These are phyloP conservation scores for Helicoverpa armigera DNA, from an alignment of 1,140 invertebrate species.

Conservation along the genomic window DNA sequence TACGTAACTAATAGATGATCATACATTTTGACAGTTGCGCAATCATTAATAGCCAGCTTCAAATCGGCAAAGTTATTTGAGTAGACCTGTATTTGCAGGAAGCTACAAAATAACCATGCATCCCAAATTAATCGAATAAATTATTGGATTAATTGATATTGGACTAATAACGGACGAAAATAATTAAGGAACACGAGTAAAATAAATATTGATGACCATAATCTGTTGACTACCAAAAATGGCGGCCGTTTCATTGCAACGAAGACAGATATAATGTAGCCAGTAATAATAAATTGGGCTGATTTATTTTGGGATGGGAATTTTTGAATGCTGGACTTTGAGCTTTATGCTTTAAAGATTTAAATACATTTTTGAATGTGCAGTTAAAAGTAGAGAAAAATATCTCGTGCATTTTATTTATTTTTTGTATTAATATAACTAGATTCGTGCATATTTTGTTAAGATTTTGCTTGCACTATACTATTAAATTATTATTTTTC, in stretches of 20 bases:
- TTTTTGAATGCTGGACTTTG: conserved; percentile 6
- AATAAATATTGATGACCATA: conserved; percentile 19
- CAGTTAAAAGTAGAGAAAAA: not conserved
- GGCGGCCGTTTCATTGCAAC: conserved; percentile 44
- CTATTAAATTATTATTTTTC: no score
- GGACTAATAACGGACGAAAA: conserved; percentile 29
- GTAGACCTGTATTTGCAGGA: no score
- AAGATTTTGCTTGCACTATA: no score
- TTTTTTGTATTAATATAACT: no score
- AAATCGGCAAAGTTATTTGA: no score
- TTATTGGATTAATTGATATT: conserved; percentile 40
- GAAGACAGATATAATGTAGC: conserved; percentile 49
- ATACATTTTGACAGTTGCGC: no score
- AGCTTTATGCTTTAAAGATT: not conserved
- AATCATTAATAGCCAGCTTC: no score
- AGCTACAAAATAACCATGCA: not conserved
- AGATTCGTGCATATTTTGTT: no score
- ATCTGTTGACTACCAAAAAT: conserved; percentile 49
- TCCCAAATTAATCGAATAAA: conserved; percentile 21
- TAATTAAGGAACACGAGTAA: conserved; percentile 38
- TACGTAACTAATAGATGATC: no score
- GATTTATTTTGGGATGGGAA: conserved; percentile 44
- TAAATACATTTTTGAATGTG: not conserved
- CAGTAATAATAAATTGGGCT: conserved; percentile 42
- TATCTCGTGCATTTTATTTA: no score